A percentile compares a stretch with the other conserved stretches of the same genome.
phyloP scores from a whole-genome alignment of 2,888 invertebrate species.

The Matsumyia berberina region DNA sequence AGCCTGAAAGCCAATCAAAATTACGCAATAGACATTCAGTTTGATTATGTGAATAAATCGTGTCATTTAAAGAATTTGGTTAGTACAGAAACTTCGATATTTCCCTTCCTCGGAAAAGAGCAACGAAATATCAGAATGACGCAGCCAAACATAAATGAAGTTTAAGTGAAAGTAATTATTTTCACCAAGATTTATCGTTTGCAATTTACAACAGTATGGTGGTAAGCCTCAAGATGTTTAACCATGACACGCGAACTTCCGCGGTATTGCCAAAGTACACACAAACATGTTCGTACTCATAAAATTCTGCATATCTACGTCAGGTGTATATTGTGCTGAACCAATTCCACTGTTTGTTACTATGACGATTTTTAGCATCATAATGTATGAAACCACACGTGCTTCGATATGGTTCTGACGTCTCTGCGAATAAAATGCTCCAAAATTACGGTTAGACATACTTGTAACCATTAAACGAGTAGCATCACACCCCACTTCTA shows the following conservation, averaged over 20 bases:
- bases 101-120: background rate
- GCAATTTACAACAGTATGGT: conserved; percentile 51
- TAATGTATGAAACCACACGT: background rate
- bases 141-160: conserved; percentile 7
- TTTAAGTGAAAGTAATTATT: conserved; percentile 67
- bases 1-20: conserved; percentile 11
- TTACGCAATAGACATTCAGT: conserved; percentile 6
- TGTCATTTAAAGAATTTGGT: background rate
- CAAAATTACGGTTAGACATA: no score
- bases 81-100: no score
- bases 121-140: conserved; percentile 17
- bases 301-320: conserved; percentile 31
- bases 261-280: conserved; percentile 31
- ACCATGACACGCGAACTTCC: conserved; percentile 41
- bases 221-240: conserved; percentile 46
- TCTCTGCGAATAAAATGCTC: background rate
- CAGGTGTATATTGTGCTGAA: conserved; percentile 19
- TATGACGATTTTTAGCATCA: background rate
- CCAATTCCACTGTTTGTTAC: background rate
- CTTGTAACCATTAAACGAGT: no score
- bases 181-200: conserved; percentile 67
- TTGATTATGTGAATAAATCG: conserved; percentile 8
- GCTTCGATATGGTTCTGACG: no score
- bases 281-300: no score
- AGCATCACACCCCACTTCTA: no score